A percentile compares a stretch with the other conserved stretches of the same genome.
Evolutionary conservation across 2,888 invertebrate genomes (phyloP).

Genomic region (Ctena decussata): DNA sequence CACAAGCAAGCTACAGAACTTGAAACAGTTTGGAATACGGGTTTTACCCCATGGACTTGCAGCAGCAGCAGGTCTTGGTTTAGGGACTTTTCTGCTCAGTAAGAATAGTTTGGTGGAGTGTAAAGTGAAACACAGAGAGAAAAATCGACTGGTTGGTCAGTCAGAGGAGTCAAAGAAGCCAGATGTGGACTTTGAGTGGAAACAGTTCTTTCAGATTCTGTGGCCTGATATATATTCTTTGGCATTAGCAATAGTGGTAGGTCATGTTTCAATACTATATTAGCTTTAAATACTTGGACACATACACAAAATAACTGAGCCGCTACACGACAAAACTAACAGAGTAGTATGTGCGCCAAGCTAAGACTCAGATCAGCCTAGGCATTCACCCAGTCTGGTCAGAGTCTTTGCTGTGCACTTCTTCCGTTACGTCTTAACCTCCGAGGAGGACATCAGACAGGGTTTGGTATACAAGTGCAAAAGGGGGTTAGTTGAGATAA

Average conservation of each 20-base stretch:
- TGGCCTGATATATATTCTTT: constrained; percentile 93
- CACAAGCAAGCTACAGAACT: not conserved
- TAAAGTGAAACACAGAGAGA: not conserved
- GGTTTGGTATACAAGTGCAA: too few species aligned
- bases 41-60: not conserved
- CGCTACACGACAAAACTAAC: too few species aligned
- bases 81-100: not conserved
- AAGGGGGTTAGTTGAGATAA: too few species aligned
- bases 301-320: too few species aligned
- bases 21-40: not conserved
- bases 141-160: constrained; percentile 23
- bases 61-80: not conserved
- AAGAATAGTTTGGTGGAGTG: not conserved
- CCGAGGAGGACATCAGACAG: too few species aligned
- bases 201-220: constrained; percentile 91
- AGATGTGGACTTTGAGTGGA: constrained; percentile 92
- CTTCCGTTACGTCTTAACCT: too few species aligned
- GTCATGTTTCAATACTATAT: too few species aligned
- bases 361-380: too few species aligned
- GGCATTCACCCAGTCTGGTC: too few species aligned
- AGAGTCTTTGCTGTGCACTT: too few species aligned
- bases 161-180: constrained; percentile 31
- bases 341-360: too few species aligned
- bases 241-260: constrained; percentile 93
- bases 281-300: too few species aligned